phyloP scores from a whole-genome alignment of 2,797 vertebrate species.

The Manis javanica region DNA sequence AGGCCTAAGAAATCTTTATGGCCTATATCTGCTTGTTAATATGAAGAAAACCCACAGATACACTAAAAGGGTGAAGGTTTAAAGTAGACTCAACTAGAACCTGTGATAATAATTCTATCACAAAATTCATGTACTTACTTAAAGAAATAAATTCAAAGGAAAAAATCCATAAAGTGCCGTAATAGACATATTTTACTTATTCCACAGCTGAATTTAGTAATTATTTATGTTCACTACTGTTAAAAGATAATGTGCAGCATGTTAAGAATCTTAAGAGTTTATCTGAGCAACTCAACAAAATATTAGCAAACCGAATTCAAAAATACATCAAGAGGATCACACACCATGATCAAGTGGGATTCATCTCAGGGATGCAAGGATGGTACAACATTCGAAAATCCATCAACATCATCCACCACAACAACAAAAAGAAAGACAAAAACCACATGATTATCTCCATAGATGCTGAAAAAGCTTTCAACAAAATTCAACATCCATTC shows the following conservation, averaged over 20 bases:
- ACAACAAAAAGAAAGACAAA: too few species aligned
- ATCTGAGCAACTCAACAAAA: neutral
- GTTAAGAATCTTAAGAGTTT: neutral
- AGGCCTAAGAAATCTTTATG: constrained; percentile 37
- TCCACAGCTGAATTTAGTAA: neutral
- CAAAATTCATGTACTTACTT: neutral
- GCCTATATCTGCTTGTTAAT: constrained; percentile 47
- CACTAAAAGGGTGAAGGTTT: neutral
- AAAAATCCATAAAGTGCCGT: neutral
- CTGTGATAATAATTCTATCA: neutral
- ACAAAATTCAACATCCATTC: too few species aligned
- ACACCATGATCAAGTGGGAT: too few species aligned
- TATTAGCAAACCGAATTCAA: too few species aligned
- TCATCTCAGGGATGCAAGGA: too few species aligned
- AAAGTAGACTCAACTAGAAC: neutral
- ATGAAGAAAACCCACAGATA: neutral
- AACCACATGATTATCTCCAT: too few species aligned
- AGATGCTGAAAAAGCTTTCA: too few species aligned
- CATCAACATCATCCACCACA: too few species aligned
- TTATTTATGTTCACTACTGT: neutral
- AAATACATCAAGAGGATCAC: too few species aligned
- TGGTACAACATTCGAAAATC: too few species aligned
- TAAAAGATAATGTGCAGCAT: neutral
- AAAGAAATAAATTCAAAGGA: neutral
- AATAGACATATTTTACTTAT: neutral